Base-by-base conservation (phyloP, 2,113 vertebrate species). In the Pardalotus punctatus region DNA sequence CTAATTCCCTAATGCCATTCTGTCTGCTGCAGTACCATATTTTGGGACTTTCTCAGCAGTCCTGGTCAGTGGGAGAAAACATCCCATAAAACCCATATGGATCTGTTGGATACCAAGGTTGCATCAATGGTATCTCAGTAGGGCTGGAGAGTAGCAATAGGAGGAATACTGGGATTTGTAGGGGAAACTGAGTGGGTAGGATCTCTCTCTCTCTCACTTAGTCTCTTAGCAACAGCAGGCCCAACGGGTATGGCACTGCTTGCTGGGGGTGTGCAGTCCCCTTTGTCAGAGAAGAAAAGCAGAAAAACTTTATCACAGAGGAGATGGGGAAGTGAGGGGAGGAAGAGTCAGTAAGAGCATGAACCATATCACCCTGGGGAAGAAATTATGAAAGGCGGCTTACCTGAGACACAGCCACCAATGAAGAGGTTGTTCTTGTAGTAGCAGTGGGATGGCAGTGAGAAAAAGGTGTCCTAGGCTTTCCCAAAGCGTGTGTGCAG, bases 141-240 rank as follows among this genome's bases (percentile, higher is more conserved):
- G 64, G 81, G 72, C 81, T 48, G 42, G 57, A 38, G 47, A 89
- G 62, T 3, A 65, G 54, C 67, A 70, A 58, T 11, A 57, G 71
- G 57, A 89, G 35, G 54, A 91, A 65, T 69, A 53, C 0, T 87
- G 54, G 43, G 43, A 78, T 66, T 35, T 2, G 18, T 54, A 45
- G 81, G 81, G 84, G 40, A 91, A 91, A 76, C 5, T 24, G 70
- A 93, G 94, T 82, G 57, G 78, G 81, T 45, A 88, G 71, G 78
- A 83, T 81, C 53, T 76, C 64, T 70, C 73, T 70, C 73, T 70
- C 54, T 62, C 40, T 79, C 51, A 7, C 36, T 89, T 21, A 50
- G 92, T 97, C 69, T 97, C 91, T 91, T 96, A 91, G 91, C 69
- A 96, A 86, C 94, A 87, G 66, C 24, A 71, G 19, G 56, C 51